A percentile compares a stretch with the other conserved stretches of the same genome.
Evolutionary conservation across 2,888 invertebrate species (phyloP).

Genomic region (Uloborus plumipes): DNA sequence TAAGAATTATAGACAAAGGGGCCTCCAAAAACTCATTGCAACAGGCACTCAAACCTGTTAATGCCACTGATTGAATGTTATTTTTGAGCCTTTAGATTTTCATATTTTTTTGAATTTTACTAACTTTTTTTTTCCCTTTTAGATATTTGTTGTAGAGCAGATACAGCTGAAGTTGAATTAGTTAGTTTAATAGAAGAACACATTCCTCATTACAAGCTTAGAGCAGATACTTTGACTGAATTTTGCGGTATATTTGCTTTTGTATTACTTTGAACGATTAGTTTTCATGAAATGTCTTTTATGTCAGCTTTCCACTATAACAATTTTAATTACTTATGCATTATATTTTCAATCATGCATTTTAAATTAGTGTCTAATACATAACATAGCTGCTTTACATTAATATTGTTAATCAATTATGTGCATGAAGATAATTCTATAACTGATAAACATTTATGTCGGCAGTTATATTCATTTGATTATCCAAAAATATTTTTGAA

Average conservation of each 20-base stretch:
- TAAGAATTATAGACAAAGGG: no score
- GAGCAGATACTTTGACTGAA: constrained; percentile 92
- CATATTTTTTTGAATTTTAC: no score
- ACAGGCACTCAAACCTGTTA: no score
- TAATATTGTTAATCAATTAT: not conserved
- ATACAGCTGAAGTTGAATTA: constrained; percentile 95
- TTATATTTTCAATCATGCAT: not conserved
- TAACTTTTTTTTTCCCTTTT: constrained; percentile 68
- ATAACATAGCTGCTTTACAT: not conserved
- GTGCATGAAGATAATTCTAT: no score
- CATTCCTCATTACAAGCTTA: constrained; percentile 92
- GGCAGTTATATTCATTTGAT: no score
- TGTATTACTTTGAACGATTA: no score
- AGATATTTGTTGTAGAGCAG: constrained; percentile 94
- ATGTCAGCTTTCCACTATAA: not conserved
- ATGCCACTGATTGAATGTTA: no score
- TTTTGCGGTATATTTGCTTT: constrained; percentile 81
- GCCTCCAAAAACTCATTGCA: no score
- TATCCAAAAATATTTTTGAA: no score
- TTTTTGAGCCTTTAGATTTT: no score
- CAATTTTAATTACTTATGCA: not conserved
- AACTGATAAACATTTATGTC: no score
- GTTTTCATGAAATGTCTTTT: no score
- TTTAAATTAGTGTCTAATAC: not conserved
- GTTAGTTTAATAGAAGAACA: constrained; percentile 94